A percentile compares a stretch with the other conserved stretches of the same genome.
Evolutionary conservation across 2,113 vertebrate genomes (phyloP).

Genomic region (Zosterops hypoxanthus): DNA sequence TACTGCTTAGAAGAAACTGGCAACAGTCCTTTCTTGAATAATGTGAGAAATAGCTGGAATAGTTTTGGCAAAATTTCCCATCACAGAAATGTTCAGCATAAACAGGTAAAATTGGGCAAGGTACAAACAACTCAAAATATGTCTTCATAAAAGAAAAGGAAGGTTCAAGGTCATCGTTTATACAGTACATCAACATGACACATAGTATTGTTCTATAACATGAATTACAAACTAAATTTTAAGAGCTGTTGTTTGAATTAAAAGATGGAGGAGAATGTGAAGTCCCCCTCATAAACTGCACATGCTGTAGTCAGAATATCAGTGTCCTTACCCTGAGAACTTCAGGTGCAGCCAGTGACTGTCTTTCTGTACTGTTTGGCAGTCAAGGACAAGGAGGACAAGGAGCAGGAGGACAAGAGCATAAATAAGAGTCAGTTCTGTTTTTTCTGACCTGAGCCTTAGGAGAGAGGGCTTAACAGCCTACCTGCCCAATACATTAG

Average conservation of each 20-base stretch:
- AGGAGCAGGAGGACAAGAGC: neutral
- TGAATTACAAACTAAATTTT: neutral
- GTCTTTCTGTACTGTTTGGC: neutral
- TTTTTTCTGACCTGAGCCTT: neutral
- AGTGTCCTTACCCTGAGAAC: neutral
- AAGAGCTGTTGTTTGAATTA: neutral
- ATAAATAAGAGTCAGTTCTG: neutral
- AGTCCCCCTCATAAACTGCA: neutral
- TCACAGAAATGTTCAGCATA: neutral
- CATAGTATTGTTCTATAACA: neutral
- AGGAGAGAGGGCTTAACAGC: neutral
- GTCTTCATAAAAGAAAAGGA: neutral
- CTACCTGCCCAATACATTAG: neutral
- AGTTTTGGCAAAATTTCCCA: neutral
- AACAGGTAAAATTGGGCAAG: neutral
- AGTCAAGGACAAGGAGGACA: neutral
- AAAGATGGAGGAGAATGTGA: neutral
- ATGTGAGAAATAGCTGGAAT: neutral
- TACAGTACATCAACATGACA: neutral
- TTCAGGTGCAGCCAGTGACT: neutral
- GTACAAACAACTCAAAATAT: neutral
- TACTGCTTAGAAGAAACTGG: neutral
- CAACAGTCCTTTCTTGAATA: neutral
- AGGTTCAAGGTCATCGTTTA: neutral
- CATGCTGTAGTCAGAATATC: neutral